phyloP scores from a whole-genome alignment of 2,888 invertebrate genomes.

The Holacanthella duospinosa region DNA sequence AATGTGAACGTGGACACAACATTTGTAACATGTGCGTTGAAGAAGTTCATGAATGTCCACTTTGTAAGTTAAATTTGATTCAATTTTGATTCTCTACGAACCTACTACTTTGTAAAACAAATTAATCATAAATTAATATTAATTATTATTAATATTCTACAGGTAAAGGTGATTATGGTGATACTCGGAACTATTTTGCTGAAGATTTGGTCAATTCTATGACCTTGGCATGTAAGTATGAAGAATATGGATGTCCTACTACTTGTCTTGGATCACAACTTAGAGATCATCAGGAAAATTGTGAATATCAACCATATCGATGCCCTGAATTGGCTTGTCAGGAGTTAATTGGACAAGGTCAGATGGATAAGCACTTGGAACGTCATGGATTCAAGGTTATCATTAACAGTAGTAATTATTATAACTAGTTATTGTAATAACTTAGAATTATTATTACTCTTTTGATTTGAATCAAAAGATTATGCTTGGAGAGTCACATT shows the following conservation, averaged over 20 bases:
- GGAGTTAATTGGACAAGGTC: conserved; percentile 16
- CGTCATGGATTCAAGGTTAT: conserved; percentile 17
- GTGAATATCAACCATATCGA: conserved; percentile 19
- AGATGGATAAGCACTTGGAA: conserved; percentile 18
- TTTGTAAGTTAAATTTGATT: conserved; percentile 6
- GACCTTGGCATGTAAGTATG: conserved; percentile 20
- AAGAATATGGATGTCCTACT: conserved; percentile 18
- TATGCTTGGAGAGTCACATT: conserved; percentile 16
- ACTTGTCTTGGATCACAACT: conserved; percentile 15
- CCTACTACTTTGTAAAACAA: neutral
- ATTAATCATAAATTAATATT: too few species aligned
- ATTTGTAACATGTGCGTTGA: conserved; percentile 18
- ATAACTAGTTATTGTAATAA: neutral
- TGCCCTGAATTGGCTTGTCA: conserved; percentile 19
- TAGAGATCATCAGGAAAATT: conserved; percentile 17
- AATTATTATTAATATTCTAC: too few species aligned
- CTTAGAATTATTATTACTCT: neutral
- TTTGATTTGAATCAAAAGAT: conserved; percentile 1
- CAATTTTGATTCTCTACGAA: neutral
- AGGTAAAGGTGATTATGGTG: conserved; percentile 18
- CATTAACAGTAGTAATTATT: neutral
- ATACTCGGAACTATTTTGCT: conserved; percentile 21
- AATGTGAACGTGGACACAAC: conserved; percentile 22
- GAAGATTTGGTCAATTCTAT: conserved; percentile 22
- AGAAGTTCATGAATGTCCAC: conserved; percentile 17